Conservation (phyloP, 1,140 invertebrate genomes). For the Psix sp. region DNA sequence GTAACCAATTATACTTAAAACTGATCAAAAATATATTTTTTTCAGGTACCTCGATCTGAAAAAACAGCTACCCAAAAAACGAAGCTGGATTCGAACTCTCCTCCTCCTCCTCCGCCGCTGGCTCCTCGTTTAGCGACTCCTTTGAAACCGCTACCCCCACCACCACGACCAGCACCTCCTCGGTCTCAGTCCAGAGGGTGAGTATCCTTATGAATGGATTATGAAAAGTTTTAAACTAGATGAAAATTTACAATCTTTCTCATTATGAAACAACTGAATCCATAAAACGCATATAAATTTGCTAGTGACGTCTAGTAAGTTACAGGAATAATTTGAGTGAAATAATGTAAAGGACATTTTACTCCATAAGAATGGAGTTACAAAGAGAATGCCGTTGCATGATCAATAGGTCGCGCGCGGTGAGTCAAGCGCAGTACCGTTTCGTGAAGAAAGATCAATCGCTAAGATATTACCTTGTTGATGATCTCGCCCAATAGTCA, state of each 20-base stretch:
- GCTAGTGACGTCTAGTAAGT: slow-evolving; percentile 25
- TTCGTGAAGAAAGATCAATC: slow-evolving; percentile 49
- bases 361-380: slow-evolving; percentile 35
- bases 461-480: slow-evolving; percentile 42
- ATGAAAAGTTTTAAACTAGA: too few relatives aligned
- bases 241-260: too few relatives aligned
- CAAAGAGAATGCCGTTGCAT: slow-evolving; percentile 58
- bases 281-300: slow-evolving; percentile 28
- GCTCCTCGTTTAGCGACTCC: slow-evolving; percentile 70
- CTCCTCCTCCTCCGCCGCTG: slow-evolving; percentile 70
- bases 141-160: slow-evolving; percentile 71
- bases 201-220: slow-evolving; percentile 34
- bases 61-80: slow-evolving; percentile 49
- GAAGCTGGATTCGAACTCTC: slow-evolving; percentile 62
- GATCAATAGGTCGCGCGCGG: slow-evolving; percentile 57
- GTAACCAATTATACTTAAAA: too few relatives aligned
- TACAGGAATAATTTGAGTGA: slow-evolving; percentile 46
- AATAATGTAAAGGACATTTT: slow-evolving; percentile 52
- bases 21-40: neutral
- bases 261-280: slow-evolving; percentile 19
- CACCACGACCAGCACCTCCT: slow-evolving; percentile 72
- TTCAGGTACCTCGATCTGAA: slow-evolving; percentile 44
- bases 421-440: slow-evolving; percentile 56
- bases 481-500: slow-evolving; percentile 39
- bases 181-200: slow-evolving; percentile 66